Conservation (phyloP, 1,140 invertebrate genomes). For the Acromyrmex echinatior region DNA sequence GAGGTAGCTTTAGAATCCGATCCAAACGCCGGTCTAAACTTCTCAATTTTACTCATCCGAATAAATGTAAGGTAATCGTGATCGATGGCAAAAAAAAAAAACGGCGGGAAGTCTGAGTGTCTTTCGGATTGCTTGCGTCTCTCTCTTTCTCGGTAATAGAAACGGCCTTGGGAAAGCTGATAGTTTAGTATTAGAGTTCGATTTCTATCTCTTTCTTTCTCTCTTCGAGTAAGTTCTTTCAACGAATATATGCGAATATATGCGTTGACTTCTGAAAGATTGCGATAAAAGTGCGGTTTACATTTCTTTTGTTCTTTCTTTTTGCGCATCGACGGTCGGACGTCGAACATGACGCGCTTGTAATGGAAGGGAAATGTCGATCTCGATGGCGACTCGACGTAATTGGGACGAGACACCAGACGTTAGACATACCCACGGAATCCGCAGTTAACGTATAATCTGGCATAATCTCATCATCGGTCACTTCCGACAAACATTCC, state of each 20-base stretch:
- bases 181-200: slow-evolving; percentile 68
- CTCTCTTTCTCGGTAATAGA: neutral
- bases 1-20: neutral
- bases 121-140: neutral
- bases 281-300: neutral
- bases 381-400: slow-evolving; percentile 13
- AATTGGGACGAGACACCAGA: neutral
- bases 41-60: neutral
- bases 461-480: neutral
- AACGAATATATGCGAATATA: neutral
- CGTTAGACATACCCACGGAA: neutral
- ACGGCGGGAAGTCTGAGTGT: neutral
- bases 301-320: neutral
- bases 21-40: no score
- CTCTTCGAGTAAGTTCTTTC: neutral
- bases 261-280: neutral
- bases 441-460: neutral
- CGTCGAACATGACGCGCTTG: neutral
- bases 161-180: slow-evolving; percentile 25
- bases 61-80: slow-evolving; percentile 9
- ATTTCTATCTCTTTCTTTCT: neutral
- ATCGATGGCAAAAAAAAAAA: neutral
- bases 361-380: slow-evolving; percentile 1
- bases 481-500: slow-evolving; percentile 1
- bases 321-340: neutral